Evolutionary conservation across 2,113 vertebrate genomes (phyloP).

Genomic region (Dasypus novemcinctus): DNA sequence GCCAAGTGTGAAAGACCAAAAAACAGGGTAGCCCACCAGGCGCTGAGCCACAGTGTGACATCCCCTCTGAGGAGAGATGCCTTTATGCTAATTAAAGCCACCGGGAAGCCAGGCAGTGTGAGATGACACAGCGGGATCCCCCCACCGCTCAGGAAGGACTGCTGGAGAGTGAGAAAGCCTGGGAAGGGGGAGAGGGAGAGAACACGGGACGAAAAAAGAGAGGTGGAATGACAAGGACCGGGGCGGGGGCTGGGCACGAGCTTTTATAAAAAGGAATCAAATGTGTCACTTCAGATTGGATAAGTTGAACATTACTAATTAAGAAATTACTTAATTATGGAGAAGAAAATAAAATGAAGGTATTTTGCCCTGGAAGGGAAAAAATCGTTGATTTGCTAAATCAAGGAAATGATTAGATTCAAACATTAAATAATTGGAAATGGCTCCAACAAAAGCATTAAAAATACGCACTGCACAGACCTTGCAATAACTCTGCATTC

Average conservation of each 20-base stretch:
- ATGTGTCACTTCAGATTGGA: slow-evolving; percentile 81
- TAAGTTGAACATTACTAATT: slow-evolving; percentile 85
- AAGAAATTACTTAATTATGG: slow-evolving; percentile 86
- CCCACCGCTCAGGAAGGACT: slow-evolving; percentile 67
- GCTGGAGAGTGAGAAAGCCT: slow-evolving; percentile 70
- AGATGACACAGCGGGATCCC: slow-evolving; percentile 70
- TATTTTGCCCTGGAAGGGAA: slow-evolving; percentile 74
- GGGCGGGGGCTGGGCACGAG: rapidly evolving
- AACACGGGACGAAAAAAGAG: slow-evolving; percentile 3
- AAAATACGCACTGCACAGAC: neutral
- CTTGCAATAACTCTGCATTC: neutral
- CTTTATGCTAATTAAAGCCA: slow-evolving; percentile 52
- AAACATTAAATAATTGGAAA: slow-evolving; percentile 83
- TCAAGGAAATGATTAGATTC: slow-evolving; percentile 83
- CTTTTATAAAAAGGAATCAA: slow-evolving; percentile 81
- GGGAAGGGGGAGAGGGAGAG: neutral
- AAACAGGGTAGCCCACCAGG: neutral
- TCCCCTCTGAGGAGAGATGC: slow-evolving; percentile 42
- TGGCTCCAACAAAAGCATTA: slow-evolving; percentile 23
- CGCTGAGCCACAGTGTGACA: neutral
- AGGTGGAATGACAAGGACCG: slow-evolving; percentile 63
- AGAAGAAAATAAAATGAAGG: slow-evolving; percentile 60
- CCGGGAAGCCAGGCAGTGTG: slow-evolving; percentile 30
- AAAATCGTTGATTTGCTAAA: slow-evolving; percentile 84
- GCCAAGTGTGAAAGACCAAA: slow-evolving; percentile 40